Evolutionary conservation across 2,888 invertebrate species (phyloP), one percentile per base, ranked within the genome.

Genomic region (Rhamnusium bicolor): DNA sequence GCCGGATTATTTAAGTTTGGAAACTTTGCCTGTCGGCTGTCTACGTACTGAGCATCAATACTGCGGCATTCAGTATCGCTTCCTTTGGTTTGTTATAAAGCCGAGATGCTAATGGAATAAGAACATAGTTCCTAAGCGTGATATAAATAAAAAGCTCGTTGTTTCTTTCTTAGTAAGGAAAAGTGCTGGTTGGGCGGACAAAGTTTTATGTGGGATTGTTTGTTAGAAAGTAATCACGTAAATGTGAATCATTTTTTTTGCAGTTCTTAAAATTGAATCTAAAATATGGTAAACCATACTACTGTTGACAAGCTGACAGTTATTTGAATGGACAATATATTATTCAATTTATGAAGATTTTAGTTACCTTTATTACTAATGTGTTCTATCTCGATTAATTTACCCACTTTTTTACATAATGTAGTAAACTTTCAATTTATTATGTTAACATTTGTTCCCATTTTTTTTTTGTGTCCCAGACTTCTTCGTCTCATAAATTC

Each of bases 1-100:
- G 68, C 58, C 47, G 63, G 65, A 66, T 69, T 67, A 72, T 67
- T 49, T 46, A 71, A 72, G 67, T 66, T 54, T 49, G 62, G 73
- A 68, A 68, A 58, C 49, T 70, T 69, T 21, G 19, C 58, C 29
- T 18, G 47, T 51, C 29, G 60, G 51, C 46, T n/a, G 49, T 58
- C 60, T 60, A n/a, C 49, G 49, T 27, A 58, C 60, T 19, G 16
- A 49, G 49, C 69, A 21, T 58, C 60, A 61, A 61, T 61, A 40
- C 29, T 10, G 8, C 40, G n/a, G 10, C 12, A 18, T 61, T 18
- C 60, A 8, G 40, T 61, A 40, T 61, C 19, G 60, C 19, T 53
- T 53, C 53, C 21, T 53, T 53, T 40, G 40, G 40, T n/a, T 40
- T 40, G 2, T 12, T 5, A n/a, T 40, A 40, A 40, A 40, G 40